phyloP scores from a whole-genome alignment of 1,140 invertebrate genomes.

The Drosophila seguyi region DNA sequence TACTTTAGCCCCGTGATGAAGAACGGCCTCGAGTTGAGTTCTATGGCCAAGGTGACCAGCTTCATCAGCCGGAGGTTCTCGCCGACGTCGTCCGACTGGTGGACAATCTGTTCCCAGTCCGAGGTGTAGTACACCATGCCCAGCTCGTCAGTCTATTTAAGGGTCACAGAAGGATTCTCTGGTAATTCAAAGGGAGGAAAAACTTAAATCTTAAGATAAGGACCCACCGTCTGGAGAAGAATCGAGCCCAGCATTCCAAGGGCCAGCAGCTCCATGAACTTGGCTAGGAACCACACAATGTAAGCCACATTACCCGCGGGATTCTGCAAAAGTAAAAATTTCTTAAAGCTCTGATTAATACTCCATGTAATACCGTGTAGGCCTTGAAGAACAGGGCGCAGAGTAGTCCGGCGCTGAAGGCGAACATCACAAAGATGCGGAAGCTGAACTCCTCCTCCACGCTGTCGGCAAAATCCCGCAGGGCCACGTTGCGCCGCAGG shows the following conservation, averaged over 20 bases:
- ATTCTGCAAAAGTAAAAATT: constrained; percentile 24
- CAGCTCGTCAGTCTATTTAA: constrained; percentile 61
- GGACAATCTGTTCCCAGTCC: constrained; percentile 65
- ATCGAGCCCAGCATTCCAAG: constrained; percentile 66
- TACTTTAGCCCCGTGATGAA: constrained; percentile 66
- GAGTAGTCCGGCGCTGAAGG: constrained; percentile 63
- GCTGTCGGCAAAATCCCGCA: constrained; percentile 62
- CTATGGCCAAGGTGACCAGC: constrained; percentile 58
- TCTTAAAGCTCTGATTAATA: background rate
- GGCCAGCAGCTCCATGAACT: constrained; percentile 61
- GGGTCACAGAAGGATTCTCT: background rate
- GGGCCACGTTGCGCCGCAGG: constrained; percentile 53
- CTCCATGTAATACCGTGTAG: constrained; percentile 44
- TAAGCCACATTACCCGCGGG: constrained; percentile 54
- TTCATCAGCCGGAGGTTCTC: constrained; percentile 73
- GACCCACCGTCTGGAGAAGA: constrained; percentile 53
- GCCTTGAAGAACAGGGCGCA: constrained; percentile 73
- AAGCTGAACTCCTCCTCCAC: constrained; percentile 71
- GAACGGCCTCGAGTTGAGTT: constrained; percentile 69
- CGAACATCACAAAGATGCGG: constrained; percentile 73
- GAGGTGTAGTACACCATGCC: constrained; percentile 62
- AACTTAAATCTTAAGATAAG: background rate
- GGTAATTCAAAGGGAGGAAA: background rate
- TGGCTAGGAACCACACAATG: constrained; percentile 66
- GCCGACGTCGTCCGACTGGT: constrained; percentile 38